Percentiles rank a stretch among this genome's conserved stretches.
Conservation (phyloP, 2,113 vertebrate genomes). For the Pachycephala philippinensis region DNA sequence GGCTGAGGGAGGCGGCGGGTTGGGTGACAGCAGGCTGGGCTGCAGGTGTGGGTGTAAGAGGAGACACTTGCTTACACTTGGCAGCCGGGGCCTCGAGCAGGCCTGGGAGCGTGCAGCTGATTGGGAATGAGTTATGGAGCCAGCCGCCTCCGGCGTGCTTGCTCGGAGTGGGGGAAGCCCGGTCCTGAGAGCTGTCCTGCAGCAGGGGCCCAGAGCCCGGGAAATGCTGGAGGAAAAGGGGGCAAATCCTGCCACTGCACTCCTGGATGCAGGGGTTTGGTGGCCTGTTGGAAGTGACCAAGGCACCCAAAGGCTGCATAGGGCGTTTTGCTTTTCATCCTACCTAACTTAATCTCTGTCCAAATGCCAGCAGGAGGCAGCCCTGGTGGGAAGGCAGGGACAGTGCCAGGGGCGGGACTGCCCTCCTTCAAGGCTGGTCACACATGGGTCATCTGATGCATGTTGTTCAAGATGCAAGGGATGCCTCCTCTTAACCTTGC, state of each 20-base stretch:
- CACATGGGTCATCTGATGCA: fast-evolving
- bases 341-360: background rate
- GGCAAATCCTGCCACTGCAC: background rate
- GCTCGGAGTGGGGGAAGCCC: background rate
- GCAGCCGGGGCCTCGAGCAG: background rate
- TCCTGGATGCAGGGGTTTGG: background rate
- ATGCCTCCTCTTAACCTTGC: background rate
- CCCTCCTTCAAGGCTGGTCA: background rate
- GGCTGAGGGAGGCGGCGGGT: fast-evolving
- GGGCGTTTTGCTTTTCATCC: background rate
- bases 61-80: slow-evolving; percentile 3
- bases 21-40: slow-evolving; percentile 32
- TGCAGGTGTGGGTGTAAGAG: slow-evolving; percentile 42
- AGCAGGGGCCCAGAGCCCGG: fast-evolving
- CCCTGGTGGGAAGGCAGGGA: background rate
- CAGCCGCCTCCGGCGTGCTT: background rate
- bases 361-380: background rate
- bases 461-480: background rate
- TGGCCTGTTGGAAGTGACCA: background rate
- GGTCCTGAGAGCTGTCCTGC: fast-evolving
- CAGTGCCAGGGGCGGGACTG: background rate
- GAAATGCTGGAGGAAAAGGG: background rate
- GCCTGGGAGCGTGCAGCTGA: background rate
- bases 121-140: slow-evolving; percentile 34
- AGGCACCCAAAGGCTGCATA: background rate